Base-by-base conservation (phyloP, 2,113 vertebrate species). In the Phrynocephalus versicolor region DNA sequence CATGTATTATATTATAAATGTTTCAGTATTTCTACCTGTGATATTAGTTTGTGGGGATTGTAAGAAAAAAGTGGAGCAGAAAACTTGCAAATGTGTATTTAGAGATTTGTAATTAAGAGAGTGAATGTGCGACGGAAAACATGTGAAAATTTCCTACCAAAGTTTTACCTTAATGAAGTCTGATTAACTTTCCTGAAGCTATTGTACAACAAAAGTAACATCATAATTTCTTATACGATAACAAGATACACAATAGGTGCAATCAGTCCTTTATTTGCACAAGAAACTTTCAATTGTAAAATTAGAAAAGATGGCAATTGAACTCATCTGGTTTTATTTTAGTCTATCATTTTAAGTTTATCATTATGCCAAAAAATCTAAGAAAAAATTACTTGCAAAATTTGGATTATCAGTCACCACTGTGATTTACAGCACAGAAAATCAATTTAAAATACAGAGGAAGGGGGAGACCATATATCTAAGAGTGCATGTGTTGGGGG, bases 31-130 rank as follows among this genome's bases (percentile, higher is more conserved):
- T 76, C 18, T 64, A 41, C 14, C 30, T 19, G 41, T 76, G 41
- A 76, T 85, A 93, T 85, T 86, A 90, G 89, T 93, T 93, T 87
- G 91, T 94, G 89, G 94, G 91, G 94, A 93, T 74, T 0, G 4
- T 79, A 89, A 86, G 86, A 78, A 92, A 79, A 30, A 79, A 87
- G 77, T 37, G 69, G 62, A 70, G 79, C 58, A 55, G 73, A 81
- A 88, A 88, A 27, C 37, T 60, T 60, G 55, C 35, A 82, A 82
- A 72, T 6, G 19, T 58, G 41, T 0, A 64, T 71, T 39, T 0
- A 82, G 65, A 82, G 19, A 12, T 0, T 0, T 69, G 85, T 75
- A 71, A 71, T 90, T 89, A 91, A 70, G 10, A 39, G 18, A 57
- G 19, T 33, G 39, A 37, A 41, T 37, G 18, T 70, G 2, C 12